Base-by-base conservation (phyloP, 1,140 invertebrate genomes). In the Drosophila mojavensis region DNA sequence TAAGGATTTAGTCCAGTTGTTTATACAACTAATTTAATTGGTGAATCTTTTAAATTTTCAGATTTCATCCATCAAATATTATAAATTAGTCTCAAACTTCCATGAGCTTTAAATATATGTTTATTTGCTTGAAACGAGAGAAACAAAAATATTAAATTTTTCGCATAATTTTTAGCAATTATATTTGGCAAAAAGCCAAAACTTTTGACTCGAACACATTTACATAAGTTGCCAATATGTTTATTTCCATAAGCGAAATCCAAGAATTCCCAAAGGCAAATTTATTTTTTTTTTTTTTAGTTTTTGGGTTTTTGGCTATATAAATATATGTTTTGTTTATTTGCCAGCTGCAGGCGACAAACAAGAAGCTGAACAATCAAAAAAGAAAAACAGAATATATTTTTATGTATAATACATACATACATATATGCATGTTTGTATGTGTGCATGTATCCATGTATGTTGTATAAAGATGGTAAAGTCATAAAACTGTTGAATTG, bases 401-500 rank as follows among this genome's bases (percentile, higher is more conserved):
- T 7, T 39, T 54, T 58, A 53, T 79, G 55, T 61, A 82, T 76
- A 59, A 82, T 76, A 53, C 45, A 68, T 67, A 58, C 41, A 39
- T 17, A 13, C 50, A 36, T 61, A n/a, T 43, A 33, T 15, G 13
- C 43, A 50, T 50, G n/a, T 50, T 10, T 48, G 47, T 43, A 6
- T 43, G 33, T 51, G 17, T 68, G 60, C 39, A 0, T 17, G 17
- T 17, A 11, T n/a, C 15, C 26, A 51, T 47, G 51, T 78, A 60
- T 53, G 64, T 76, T 70, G 79, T 79, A 83, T 83, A 77, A 88
- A 86, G 77, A 83, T 79, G 83, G 84, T 78, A 84, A 73, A 89
- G 85, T 90, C 84, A 89, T 89, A 89, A 89, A 89, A 90, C 84
- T 90, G 85, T 90, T 89, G 84, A 90, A 78, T 89, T 89, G 81